Base-by-base conservation (phyloP, 2,113 vertebrate species). In the Cynoglossus semilaevis region DNA sequence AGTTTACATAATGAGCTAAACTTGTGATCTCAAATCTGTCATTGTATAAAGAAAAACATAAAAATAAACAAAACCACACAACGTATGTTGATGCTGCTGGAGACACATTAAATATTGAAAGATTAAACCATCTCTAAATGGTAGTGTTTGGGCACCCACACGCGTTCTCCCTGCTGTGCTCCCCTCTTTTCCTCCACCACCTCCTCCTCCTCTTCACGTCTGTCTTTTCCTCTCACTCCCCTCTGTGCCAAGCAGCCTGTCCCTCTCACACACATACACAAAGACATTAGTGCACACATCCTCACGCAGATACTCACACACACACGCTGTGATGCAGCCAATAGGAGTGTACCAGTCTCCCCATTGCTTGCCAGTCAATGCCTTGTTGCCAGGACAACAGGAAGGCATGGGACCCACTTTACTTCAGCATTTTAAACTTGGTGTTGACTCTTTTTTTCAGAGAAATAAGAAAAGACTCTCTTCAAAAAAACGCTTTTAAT, bases 321-420 rank as follows among this genome's bases (percentile, higher is more conserved):
- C 52, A 22, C 73, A 64, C 52, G 18, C 70, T 64, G 47, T 9
- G 51, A 70, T 49, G 19, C 84, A 89, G 85, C 90, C 90, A 90
- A 90, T 91, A 81, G 78, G 80, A 87, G 58, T 74, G 67, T 77
- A 79, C 86, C 79, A 87, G 87, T 90, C 87, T 87, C 87, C 88
- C 90, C 85, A 88, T 89, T 86, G 84, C 87, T 89, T 90, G 87
- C 90, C 89, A 90, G 89, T 91, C 89, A 88, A 77, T 76, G 83
- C 82, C 87, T 89, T 88, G 90, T 91, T 91, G 85, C 89, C 86
- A 89, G 85, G 90, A 88, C 89, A 87, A 91, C 90, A 81, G 87
- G 78, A 80, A 92, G 84, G 85, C 88, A 89, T 88, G 84, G 90
- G 88, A 88, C 83, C 90, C 89, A 87, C 86, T 90, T 90, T 84